Evolutionary conservation across 2,888 invertebrate genomes (phyloP).

Genomic region (Dexiosoma caninum): DNA sequence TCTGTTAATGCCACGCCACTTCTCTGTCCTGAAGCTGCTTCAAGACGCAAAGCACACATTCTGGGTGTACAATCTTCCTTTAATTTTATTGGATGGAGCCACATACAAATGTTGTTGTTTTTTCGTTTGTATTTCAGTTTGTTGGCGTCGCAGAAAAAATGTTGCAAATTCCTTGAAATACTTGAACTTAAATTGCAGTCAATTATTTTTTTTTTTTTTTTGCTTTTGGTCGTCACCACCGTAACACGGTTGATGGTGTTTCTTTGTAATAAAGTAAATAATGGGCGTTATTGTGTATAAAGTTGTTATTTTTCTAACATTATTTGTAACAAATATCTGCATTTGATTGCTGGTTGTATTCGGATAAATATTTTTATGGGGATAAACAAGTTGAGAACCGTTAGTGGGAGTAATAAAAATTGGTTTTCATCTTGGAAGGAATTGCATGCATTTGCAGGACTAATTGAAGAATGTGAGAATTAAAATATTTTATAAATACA

Average conservation of each 20-base stretch:
- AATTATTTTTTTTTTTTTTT: too few relatives aligned
- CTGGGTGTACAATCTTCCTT: conserved; percentile 9
- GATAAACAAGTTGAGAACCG: too few relatives aligned
- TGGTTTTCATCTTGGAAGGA: too few relatives aligned
- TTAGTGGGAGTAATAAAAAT: too few relatives aligned
- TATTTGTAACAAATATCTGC: conserved; percentile 50
- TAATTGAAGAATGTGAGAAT: too few relatives aligned
- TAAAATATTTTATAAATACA: too few relatives aligned
- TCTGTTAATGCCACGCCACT: conserved; percentile 44
- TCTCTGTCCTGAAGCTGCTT: not conserved
- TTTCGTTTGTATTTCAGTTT: not conserved
- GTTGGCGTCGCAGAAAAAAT: not conserved
- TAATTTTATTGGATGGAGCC: conserved; percentile 19
- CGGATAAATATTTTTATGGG: not conserved
- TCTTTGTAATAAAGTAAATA: conserved; percentile 15
- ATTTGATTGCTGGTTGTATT: conserved; percentile 26
- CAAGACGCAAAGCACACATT: conserved; percentile 19
- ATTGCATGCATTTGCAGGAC: too few relatives aligned
- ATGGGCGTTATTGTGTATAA: conserved; percentile 40
- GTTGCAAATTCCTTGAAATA: conserved; percentile 43
- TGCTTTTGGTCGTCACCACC: conserved; percentile 33
- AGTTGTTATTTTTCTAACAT: conserved; percentile 8
- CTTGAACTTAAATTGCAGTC: conserved; percentile 62
- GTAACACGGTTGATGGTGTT: conserved; percentile 30
- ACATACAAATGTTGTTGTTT: conserved; percentile 25